Base-by-base conservation (phyloP, 2,888 invertebrate genomes). In the Yponomeuta sedellus region DNA sequence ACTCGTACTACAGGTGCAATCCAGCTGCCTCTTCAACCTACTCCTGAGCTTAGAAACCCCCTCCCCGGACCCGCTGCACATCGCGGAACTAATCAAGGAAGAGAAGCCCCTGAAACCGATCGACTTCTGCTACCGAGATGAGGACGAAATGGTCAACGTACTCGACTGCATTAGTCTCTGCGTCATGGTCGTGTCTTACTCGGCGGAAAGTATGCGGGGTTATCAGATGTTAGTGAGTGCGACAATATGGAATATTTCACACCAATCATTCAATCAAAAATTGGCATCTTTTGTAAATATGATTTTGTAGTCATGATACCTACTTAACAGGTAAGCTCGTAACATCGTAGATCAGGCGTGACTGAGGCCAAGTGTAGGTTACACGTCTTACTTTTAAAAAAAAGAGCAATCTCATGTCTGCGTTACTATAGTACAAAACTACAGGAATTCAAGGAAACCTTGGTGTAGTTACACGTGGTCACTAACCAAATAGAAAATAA, bases 61-160 rank as follows among this genome's bases (percentile, higher is more conserved):
- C 0, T 97, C 97, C 0, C 97, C 97, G 0, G 98, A 98, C 90
- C 98, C 98, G 0, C 91, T 98, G 0, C 97, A 98, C 80, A 98
- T 98, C 71, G 96, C 97, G 1, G 97, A 97, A 79, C 83, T 97
- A 20, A 97, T 97, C 0, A 98, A 98, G 82, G 98, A 95, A 77
- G 96, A 97, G 20, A 97, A 97, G 74, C 97, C 97, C 0, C 88
- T 98, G 19, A 97, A 97, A 81, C 97, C 99, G 0, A 96, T 99
- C 66, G 99, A 99, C 88, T 99, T 99, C 85, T 99, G 99, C 83
- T 99, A 99, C 82, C 96, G 98, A 72, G 99, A 99, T 80, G 99
- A 99, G 79, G 96, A 98, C 65, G 99, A 99, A 83, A 97, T 98
- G 93, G 98, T 99, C 66, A 97, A 97, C 11, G 97, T 99, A 10